phyloP scores from a whole-genome alignment of 2,797 vertebrate genomes.

The Sebastolobus altivelis region DNA sequence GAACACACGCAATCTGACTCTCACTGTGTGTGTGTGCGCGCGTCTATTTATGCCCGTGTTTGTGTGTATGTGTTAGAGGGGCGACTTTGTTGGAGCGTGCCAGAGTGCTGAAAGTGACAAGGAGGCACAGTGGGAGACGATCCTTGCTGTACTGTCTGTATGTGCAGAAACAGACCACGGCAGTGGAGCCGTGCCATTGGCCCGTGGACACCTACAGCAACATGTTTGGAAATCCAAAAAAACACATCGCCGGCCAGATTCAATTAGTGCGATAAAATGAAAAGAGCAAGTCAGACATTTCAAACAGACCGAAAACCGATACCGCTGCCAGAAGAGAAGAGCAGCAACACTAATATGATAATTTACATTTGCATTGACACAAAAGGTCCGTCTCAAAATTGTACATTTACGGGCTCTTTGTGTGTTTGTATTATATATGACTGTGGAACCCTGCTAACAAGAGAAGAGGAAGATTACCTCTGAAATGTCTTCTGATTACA shows the following conservation, averaged over 20 bases:
- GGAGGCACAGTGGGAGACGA: conserved; percentile 74
- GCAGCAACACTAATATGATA: conserved; percentile 44
- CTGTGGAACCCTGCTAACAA: conserved; percentile 31
- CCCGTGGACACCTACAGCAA: conserved; percentile 77
- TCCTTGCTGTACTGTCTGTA: conserved; percentile 68
- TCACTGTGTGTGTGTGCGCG: conserved; percentile 43
- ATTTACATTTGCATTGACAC: conserved; percentile 50
- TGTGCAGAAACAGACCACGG: conserved; percentile 67
- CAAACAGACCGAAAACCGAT: conserved; percentile 45
- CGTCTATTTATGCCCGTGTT: conserved; percentile 32
- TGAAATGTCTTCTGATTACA: conserved; percentile 46
- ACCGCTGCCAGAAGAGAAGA: conserved; percentile 51
- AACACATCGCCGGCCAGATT: conserved; percentile 74
- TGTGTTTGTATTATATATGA: conserved; percentile 13
- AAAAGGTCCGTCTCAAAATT: conserved; percentile 27
- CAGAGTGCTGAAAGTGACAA: conserved; percentile 80
- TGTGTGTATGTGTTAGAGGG: conserved; percentile 60
- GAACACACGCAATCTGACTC: conserved; percentile 73
- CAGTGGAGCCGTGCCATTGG: conserved; percentile 75
- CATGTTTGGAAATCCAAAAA: conserved; percentile 72
- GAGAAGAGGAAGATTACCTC: conserved; percentile 53
- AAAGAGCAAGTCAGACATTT: conserved; percentile 75
- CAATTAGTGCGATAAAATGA: conserved; percentile 76
- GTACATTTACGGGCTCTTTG: conserved; percentile 35
- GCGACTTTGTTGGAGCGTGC: conserved; percentile 72